Percentiles rank a stretch among this genome's conserved stretches.
phyloP scores from a whole-genome alignment of 1,140 invertebrate species.

The Manduca sexta region DNA sequence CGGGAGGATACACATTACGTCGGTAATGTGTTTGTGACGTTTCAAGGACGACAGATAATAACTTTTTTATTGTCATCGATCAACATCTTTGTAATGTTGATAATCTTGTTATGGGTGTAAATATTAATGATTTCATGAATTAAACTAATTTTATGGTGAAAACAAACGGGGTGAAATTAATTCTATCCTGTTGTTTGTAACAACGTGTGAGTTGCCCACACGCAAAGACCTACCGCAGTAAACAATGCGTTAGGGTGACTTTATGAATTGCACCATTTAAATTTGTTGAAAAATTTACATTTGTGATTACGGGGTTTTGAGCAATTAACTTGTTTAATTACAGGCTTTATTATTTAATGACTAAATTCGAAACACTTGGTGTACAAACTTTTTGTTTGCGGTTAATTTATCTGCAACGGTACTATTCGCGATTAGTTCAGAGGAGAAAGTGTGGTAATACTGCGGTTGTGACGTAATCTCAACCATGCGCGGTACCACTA shows the following conservation, averaged over 20 bases:
- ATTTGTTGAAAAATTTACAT: no score
- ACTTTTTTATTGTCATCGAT: neutral
- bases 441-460: constrained; percentile 25
- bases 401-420: constrained; percentile 11
- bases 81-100: no score
- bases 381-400: constrained; percentile 3
- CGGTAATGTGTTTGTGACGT: constrained; percentile 3
- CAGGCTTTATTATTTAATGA: no score
- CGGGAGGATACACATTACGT: neutral
- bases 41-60: neutral
- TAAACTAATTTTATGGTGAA: no score
- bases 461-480: constrained; percentile 20
- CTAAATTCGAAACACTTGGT: neutral
- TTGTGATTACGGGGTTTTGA: no score
- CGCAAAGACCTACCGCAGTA: constrained; percentile 4
- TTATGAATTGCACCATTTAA: constrained; percentile 13
- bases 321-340: no score
- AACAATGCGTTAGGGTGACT: constrained; percentile 8
- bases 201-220: neutral
- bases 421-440: constrained; percentile 19
- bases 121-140: no score
- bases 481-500: constrained; percentile 7
- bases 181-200: neutral
- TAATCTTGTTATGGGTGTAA: no score
- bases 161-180: no score